Conservation (phyloP, 2,113 vertebrate genomes). For the Dasyornis broadbenti region DNA sequence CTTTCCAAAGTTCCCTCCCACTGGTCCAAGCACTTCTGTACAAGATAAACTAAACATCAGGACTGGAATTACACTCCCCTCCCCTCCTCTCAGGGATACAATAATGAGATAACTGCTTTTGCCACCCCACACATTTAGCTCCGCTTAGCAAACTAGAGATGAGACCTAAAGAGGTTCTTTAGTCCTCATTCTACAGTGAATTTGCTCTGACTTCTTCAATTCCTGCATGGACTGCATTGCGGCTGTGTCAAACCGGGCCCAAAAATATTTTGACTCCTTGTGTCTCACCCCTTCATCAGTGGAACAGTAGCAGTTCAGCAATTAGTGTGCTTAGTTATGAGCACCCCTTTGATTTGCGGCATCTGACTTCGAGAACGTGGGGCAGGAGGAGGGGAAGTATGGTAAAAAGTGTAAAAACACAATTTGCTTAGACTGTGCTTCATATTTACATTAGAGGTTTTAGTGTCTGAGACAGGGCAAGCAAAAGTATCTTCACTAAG, state of each 20-base stretch:
- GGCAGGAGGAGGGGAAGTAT: background rate
- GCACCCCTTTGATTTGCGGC: background rate
- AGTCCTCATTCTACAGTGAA: background rate
- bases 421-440: background rate
- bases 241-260: background rate
- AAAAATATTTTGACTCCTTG: background rate
- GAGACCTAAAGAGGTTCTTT: background rate
- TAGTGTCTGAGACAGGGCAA: background rate
- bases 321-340: background rate
- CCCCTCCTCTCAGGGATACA: background rate
- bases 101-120: background rate
- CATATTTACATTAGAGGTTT: background rate
- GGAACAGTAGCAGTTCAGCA: background rate
- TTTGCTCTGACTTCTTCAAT: background rate
- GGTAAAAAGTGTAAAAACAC: background rate
- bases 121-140: background rate
- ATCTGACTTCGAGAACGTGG: background rate
- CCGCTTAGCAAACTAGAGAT: background rate
- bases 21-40: background rate
- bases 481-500: background rate
- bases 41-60: background rate
- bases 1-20: background rate
- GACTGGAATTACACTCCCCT: background rate
- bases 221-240: background rate
- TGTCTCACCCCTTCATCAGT: background rate